Evolutionary conservation across 2,797 vertebrate genomes (phyloP), one percentile per base, ranked within the genome.

Genomic region (Sphenodon punctatus): DNA sequence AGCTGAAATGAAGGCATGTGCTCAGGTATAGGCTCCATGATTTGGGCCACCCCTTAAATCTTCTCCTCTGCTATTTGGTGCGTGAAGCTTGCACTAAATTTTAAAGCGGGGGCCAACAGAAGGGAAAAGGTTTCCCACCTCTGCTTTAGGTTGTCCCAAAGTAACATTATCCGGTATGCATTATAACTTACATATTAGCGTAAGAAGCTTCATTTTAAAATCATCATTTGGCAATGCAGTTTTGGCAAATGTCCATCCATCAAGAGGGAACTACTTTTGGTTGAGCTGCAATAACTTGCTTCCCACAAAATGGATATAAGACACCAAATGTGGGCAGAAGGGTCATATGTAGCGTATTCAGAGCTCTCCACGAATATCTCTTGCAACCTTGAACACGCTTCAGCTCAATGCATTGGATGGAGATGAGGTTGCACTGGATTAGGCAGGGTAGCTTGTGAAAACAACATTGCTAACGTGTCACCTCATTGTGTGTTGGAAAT

Each of bases 281-380:
- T 75, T 25, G 42, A 32, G 45, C 56, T 85, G 70, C 77, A 69
- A 60, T 45, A 71, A 78, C 36, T 74, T 56, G 0, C 19, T 82
- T 78, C 67, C 38, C 49, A 32, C 7, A 25, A 4, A 39, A 71
- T 76, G 14, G 34, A 11, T 34, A 34, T 30, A 30, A 55, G 70
- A 55, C 36, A 36, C 14, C 46, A 66, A 25, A 46, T 43, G 8
- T 43, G 38, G 32, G 43, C 39, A 56, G 14, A 59, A 9, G 11
- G 36, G 4, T 15, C 20, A 5, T 61, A 25, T 65, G 20, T 51
- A 9, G 0, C 0, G 8, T 60, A n/a, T 49, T 23, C 80, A 36
- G 51, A 19, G 48, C 67, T 84, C n/a, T 78, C 11, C 60, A 4
- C 71, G 67, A 84, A 58, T 10, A 61, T 75, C 49, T 1, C 17